Evolutionary conservation across 1,140 invertebrate genomes (phyloP).

Genomic region (Daktulosphaira vitifoliae): DNA sequence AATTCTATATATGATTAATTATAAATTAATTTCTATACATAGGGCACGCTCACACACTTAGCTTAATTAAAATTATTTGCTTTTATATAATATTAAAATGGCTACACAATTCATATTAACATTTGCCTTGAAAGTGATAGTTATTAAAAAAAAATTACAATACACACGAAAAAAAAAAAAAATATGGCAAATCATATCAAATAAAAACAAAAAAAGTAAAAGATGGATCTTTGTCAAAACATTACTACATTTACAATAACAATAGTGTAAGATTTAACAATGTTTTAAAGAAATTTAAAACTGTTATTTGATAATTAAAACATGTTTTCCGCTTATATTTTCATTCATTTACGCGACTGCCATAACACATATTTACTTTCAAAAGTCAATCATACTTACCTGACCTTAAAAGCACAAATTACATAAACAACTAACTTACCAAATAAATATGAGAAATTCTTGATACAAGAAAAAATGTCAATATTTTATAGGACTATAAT

Average conservation of each 20-base stretch:
- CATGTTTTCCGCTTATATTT: neutral
- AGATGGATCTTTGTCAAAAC: neutral
- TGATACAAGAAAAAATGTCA: too few relatives aligned
- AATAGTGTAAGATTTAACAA: slow-evolving; percentile 5
- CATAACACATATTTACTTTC: neutral
- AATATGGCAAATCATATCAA: slow-evolving; percentile 7
- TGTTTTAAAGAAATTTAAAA: too few relatives aligned
- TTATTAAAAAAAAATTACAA: slow-evolving; percentile 13
- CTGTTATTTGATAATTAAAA: neutral
- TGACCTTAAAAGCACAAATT: slow-evolving; percentile 1
- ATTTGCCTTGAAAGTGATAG: slow-evolving; percentile 13
- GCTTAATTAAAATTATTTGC: slow-evolving; percentile 4
- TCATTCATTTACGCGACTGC: neutral
- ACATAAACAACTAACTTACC: neutral
- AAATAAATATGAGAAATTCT: too few relatives aligned
- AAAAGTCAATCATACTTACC: slow-evolving; percentile 4
- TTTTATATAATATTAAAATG: slow-evolving; percentile 6
- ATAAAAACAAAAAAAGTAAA: slow-evolving; percentile 10
- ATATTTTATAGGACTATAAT: too few relatives aligned
- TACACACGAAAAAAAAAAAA: slow-evolving; percentile 27
- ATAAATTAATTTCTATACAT: slow-evolving; percentile 20
- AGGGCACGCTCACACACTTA: slow-evolving; percentile 31
- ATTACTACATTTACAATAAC: slow-evolving; percentile 33
- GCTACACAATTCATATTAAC: slow-evolving; percentile 7
- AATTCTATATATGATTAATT: slow-evolving; percentile 5